Percentiles rank a stretch among this genome's conserved stretches.
Conservation (phyloP, 2,113 vertebrate genomes). For the Ctenomys sociabilis region DNA sequence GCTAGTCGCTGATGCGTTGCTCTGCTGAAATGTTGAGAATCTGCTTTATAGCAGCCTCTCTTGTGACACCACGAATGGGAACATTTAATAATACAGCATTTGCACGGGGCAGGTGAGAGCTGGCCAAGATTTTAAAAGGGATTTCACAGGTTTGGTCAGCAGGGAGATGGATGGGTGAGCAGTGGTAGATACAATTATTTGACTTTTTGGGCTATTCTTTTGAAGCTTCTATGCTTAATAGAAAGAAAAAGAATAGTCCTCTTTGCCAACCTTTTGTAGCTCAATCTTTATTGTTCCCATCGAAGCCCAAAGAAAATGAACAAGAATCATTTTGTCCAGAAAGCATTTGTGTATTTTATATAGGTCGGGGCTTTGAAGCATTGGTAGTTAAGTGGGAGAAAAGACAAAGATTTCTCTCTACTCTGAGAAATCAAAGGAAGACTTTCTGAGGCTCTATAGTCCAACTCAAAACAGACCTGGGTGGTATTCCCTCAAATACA, state of each 20-base stretch:
- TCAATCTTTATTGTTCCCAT: conserved; percentile 74
- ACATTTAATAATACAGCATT: conserved; percentile 42
- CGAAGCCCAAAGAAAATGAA: conserved; percentile 71
- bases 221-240: conserved; percentile 74
- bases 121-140: conserved; percentile 65
- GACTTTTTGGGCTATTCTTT: conserved; percentile 76
- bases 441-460: conserved; percentile 59
- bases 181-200: conserved; percentile 69
- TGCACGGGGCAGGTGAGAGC: conserved; percentile 57
- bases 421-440: conserved; percentile 66
- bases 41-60: conserved; percentile 28
- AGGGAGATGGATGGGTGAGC: conserved; percentile 65
- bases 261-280: conserved; percentile 75
- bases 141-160: conserved; percentile 77
- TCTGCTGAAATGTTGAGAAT: conserved; percentile 24
- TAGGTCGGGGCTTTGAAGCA: conserved; percentile 68
- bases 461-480: conserved; percentile 50
- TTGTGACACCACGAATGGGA: background rate
- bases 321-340: conserved; percentile 71
- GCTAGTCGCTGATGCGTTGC: background rate
- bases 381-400: conserved; percentile 53
- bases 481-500: background rate
- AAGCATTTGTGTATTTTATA: conserved; percentile 76
- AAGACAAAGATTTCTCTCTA: conserved; percentile 74
- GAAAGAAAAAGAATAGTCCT: conserved; percentile 77